Percentiles rank a stretch among this genome's conserved stretches.
These are phyloP conservation scores for Nasonia oneida DNA, from an alignment of 2,888 invertebrate species.

Conservation along the genomic window DNA sequence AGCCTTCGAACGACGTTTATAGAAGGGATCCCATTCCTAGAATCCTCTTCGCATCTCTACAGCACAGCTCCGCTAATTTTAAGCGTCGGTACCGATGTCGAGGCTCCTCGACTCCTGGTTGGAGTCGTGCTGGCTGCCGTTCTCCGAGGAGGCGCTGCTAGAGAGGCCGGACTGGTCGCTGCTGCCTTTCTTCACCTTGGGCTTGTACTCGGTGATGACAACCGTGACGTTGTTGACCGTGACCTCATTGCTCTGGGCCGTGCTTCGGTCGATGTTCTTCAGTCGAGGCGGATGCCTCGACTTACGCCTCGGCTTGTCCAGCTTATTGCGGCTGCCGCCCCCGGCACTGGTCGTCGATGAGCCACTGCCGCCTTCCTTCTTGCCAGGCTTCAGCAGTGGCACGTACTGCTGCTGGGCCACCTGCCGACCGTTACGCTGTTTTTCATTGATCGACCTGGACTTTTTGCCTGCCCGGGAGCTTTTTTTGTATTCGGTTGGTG, in stretches of 20 bases:
- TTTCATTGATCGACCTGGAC: conserved; percentile 60
- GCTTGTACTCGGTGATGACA: conserved; percentile 97
- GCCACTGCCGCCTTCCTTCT: conserved; percentile 79
- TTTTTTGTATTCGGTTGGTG: conserved; percentile 35
- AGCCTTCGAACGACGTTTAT: conserved; percentile 26
- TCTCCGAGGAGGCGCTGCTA: conserved; percentile 80
- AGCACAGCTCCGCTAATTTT: conserved; percentile 66
- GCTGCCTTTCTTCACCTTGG: conserved; percentile 82
- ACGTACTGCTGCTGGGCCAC: conserved; percentile 78
- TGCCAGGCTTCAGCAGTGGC: conserved; percentile 79
- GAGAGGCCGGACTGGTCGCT: conserved; percentile 79
- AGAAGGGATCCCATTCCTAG: conserved; percentile 36
- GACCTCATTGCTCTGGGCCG: conserved; percentile 95
- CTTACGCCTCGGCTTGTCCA: conserved; percentile 77
- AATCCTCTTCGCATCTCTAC: conserved; percentile 6
- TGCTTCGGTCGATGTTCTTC: conserved; percentile 95
- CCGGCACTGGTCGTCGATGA: conserved; percentile 70
- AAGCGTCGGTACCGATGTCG: conserved; percentile 79
- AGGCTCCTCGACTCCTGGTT: conserved; percentile 80
- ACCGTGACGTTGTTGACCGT: conserved; percentile 98
- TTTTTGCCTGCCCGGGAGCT: conserved; percentile 48
- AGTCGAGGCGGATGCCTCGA: conserved; percentile 87
- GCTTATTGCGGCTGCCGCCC: conserved; percentile 69
- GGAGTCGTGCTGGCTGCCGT: conserved; percentile 80
- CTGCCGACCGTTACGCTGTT: conserved; percentile 66